Conservation (phyloP, 2,113 vertebrate genomes). For the Taurulus bubalis region DNA sequence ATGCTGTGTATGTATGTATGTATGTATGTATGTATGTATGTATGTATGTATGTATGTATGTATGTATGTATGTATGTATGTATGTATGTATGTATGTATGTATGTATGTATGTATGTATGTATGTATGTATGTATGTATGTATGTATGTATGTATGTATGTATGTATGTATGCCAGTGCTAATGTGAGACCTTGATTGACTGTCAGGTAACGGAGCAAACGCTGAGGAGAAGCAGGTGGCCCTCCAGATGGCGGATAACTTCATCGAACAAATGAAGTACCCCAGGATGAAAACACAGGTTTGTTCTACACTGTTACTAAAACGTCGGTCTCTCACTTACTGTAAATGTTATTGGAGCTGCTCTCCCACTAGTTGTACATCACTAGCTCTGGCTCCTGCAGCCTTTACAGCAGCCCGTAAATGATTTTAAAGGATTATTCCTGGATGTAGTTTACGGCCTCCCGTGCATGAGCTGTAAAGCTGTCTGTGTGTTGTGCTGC, state of each 20-base stretch:
- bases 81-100: too few species aligned
- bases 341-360: not conserved
- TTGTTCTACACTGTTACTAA: accelerated
- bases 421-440: not conserved
- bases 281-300: slow-evolving; percentile 90
- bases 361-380: not conserved
- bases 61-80: too few species aligned
- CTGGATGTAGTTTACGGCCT: not conserved
- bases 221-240: slow-evolving; percentile 86
- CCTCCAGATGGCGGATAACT: slow-evolving; percentile 88
- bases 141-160: not conserved
- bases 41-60: too few species aligned
- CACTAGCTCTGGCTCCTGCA: not conserved
- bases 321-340: not conserved
- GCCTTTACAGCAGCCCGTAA: not conserved
- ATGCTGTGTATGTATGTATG: too few species aligned
- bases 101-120: too few species aligned
- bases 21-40: too few species aligned
- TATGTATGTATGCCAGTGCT: not conserved
- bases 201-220: slow-evolving; percentile 87
- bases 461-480: not conserved
- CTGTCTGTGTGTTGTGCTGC: slow-evolving; percentile 8
- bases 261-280: slow-evolving; percentile 89
- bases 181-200: slow-evolving; percentile 8
- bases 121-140: too few species aligned